Conservation (phyloP, 2,888 invertebrate species). For the Nomada lathburiana region DNA sequence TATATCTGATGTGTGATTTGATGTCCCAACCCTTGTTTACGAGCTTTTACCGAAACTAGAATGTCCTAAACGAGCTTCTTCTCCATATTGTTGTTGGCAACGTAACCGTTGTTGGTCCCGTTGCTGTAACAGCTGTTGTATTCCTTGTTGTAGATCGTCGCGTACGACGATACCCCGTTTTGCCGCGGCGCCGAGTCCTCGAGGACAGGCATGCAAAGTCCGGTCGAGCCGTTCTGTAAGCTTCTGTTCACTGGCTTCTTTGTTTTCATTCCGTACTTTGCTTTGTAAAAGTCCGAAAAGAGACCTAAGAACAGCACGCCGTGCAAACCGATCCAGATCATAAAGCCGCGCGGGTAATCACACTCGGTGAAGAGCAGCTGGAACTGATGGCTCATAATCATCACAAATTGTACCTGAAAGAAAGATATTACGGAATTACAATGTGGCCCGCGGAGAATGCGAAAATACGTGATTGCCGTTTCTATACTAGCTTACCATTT, state of each 20-base stretch:
- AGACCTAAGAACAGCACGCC: constrained; percentile 97
- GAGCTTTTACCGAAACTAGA: constrained; percentile 31
- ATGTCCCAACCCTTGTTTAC: constrained; percentile 35
- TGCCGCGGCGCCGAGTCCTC: constrained; percentile 84
- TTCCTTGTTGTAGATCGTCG: constrained; percentile 86
- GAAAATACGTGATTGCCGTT: not conserved
- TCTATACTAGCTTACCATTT: constrained; percentile 90
- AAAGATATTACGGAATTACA: not conserved
- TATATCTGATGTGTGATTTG: constrained; percentile 49
- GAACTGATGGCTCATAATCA: constrained; percentile 96
- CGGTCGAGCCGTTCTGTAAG: constrained; percentile 76
- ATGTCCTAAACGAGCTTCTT: constrained; percentile 81
- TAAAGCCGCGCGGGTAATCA: constrained; percentile 95
- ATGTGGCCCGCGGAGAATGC: not conserved
- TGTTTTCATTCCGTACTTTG: constrained; percentile 87
- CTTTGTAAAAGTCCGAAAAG: constrained; percentile 97
- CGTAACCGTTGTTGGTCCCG: constrained; percentile 88
- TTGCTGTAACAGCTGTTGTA: constrained; percentile 88
- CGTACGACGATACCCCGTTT: constrained; percentile 83
- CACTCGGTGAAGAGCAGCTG: constrained; percentile 96
- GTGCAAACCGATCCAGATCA: constrained; percentile 97
- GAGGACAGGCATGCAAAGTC: constrained; percentile 91
- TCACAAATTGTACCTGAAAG: constrained; percentile 94
- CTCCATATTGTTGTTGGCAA: constrained; percentile 84
- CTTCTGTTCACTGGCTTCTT: constrained; percentile 79